Conservation (phyloP, 2,888 invertebrate genomes). For the Temnothorax unifasciatus region DNA sequence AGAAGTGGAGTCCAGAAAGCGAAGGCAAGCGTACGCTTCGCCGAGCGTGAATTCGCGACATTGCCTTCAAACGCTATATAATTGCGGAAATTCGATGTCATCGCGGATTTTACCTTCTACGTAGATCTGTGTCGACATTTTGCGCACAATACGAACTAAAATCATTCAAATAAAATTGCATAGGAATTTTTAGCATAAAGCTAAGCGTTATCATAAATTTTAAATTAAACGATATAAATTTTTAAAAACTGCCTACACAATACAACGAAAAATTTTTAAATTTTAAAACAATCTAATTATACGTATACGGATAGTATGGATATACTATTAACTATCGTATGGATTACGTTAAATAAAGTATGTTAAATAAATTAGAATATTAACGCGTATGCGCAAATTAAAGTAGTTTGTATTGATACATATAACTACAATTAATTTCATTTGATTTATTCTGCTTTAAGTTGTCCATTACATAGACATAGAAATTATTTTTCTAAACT, state of each 20-base stretch:
- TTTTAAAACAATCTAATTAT: neutral
- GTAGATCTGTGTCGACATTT: constrained; percentile 10
- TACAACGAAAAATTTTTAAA: neutral
- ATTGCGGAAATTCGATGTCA: constrained; percentile 56
- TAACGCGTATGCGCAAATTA: neutral
- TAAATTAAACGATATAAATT: constrained; percentile 11
- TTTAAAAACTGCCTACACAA: neutral
- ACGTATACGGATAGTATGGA: too few species aligned
- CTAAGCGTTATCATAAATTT: neutral
- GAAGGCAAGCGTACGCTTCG: constrained; percentile 70
- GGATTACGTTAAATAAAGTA: neutral
- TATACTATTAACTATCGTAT: too few species aligned
- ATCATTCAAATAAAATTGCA: neutral
- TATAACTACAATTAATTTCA: constrained; percentile 1
- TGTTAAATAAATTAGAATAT: constrained; percentile 12
- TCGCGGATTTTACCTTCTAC: constrained; percentile 46
- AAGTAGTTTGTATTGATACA: constrained; percentile 8
- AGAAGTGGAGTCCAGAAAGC: constrained; percentile 53
- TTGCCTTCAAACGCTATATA: constrained; percentile 69
- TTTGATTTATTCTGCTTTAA: neutral
- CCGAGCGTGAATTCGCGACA: constrained; percentile 77
- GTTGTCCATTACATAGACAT: neutral
- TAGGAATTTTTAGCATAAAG: neutral
- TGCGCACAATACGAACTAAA: neutral
- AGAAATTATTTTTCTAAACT: neutral